Conservation (phyloP, 2,113 vertebrate genomes). For the Poeciliopsis occidentalis region DNA sequence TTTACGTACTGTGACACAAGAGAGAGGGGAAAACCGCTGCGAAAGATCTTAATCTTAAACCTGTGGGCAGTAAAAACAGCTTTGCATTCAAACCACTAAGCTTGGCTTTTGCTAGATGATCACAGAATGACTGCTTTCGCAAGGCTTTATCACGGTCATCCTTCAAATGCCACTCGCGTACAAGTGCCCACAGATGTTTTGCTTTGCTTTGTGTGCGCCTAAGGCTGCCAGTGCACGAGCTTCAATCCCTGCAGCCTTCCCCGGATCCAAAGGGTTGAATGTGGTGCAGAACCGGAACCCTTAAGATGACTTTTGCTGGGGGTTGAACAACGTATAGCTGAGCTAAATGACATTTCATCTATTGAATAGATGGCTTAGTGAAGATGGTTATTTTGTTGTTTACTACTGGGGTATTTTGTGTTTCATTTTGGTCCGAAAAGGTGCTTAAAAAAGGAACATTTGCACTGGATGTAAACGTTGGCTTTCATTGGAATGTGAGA, state of each 20-base stretch:
- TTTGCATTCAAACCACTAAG: conserved; percentile 51
- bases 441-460: conserved; percentile 67
- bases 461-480: conserved; percentile 73
- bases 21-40: conserved; percentile 15
- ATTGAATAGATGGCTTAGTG: conserved; percentile 62
- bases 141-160: conserved; percentile 28
- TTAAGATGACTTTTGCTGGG: conserved; percentile 2
- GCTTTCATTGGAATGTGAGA: conserved; percentile 65
- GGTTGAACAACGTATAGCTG: conserved; percentile 10
- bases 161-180: conserved; percentile 16
- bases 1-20: conserved; percentile 31
- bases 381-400: conserved; percentile 50
- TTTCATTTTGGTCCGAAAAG: conserved; percentile 66
- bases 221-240: conserved; percentile 33
- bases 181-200: conserved; percentile 10
- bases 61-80: conserved; percentile 16
- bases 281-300: conserved; percentile 23
- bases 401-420: conserved; percentile 75
- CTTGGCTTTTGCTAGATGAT: conserved; percentile 48
- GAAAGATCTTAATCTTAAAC: conserved; percentile 14
- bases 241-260: conserved; percentile 63
- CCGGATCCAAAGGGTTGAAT: conserved; percentile 43
- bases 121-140: conserved; percentile 34
- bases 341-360: conserved; percentile 48
- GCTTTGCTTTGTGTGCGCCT: background rate